Conservation (phyloP, 2,888 invertebrate genomes). For the Argyresthia goedartella region DNA sequence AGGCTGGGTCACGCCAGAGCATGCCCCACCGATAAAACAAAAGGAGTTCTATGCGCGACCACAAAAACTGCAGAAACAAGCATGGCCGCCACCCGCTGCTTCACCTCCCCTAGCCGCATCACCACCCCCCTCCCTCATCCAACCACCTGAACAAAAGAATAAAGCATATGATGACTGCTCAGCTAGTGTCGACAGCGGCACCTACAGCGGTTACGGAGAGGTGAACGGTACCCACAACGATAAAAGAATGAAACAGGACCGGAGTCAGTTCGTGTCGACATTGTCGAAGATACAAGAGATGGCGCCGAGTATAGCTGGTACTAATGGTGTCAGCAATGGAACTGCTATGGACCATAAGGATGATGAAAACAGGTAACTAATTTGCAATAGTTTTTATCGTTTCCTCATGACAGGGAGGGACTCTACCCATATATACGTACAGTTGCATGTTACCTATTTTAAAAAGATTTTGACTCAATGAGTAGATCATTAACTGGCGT, state of each 20-base stretch:
- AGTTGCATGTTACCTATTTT: too few relatives aligned
- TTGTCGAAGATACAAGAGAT: conserved; percentile 76
- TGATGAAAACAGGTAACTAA: conserved; percentile 43
- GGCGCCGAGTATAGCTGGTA: conserved; percentile 50
- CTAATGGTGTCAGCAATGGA: conserved; percentile 44
- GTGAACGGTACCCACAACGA: conserved; percentile 49
- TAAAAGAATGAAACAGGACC: conserved; percentile 51
- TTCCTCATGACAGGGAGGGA: too few relatives aligned
- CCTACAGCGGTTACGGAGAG: conserved; percentile 57
- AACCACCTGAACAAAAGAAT: conserved; percentile 44
- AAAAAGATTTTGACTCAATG: too few relatives aligned
- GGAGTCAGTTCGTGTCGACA: conserved; percentile 69
- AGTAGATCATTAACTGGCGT: too few relatives aligned
- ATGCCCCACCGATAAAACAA: conserved; percentile 69
- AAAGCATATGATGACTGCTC: conserved; percentile 51
- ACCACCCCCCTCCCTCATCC: conserved; percentile 67
- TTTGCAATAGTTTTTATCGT: too few relatives aligned
- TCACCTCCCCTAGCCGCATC: conserved; percentile 68
- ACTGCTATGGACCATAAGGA: conserved; percentile 43
- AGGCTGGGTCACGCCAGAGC: conserved; percentile 68
- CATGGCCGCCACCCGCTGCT: conserved; percentile 75
- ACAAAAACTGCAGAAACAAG: conserved; percentile 78
- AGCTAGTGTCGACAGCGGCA: conserved; percentile 60
- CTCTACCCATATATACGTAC: too few relatives aligned
- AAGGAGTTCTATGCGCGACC: conserved; percentile 85